phyloP scores from a whole-genome alignment of 2,113 vertebrate genomes.

The Chlamydotis undulata region DNA sequence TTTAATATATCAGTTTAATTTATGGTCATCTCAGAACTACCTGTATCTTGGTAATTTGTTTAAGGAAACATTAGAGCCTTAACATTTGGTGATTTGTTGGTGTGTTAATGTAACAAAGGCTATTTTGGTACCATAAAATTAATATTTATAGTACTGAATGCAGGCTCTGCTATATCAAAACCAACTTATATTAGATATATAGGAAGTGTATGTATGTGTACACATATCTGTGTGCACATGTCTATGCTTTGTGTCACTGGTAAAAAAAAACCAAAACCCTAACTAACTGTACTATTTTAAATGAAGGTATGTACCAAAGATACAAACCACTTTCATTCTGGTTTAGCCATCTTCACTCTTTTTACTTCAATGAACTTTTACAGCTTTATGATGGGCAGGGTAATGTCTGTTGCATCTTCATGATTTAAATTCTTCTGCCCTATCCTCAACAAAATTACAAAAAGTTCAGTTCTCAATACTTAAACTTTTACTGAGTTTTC shows the following conservation, averaged over 20 bases:
- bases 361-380: neutral
- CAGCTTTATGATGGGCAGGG: neutral
- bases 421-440: neutral
- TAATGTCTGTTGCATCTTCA: neutral
- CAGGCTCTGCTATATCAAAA: neutral
- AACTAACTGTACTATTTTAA: neutral
- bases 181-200: rapidly evolving
- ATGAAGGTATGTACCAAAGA: neutral
- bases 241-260: neutral
- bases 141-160: neutral
- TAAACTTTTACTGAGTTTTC: neutral
- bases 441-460: neutral
- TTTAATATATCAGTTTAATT: neutral
- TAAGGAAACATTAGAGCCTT: neutral
- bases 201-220: rapidly evolving
- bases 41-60: neutral
- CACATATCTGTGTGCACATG: rapidly evolving
- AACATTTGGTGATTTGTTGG: neutral
- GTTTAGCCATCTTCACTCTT: neutral
- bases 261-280: neutral
- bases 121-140: neutral
- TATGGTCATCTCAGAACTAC: neutral
- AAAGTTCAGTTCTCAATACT: neutral
- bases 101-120: neutral
- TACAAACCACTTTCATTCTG: neutral